Evolutionary conservation across 2,888 invertebrate genomes (phyloP), one percentile per base, ranked within the genome.

Genomic region (Lottia gigantea): DNA sequence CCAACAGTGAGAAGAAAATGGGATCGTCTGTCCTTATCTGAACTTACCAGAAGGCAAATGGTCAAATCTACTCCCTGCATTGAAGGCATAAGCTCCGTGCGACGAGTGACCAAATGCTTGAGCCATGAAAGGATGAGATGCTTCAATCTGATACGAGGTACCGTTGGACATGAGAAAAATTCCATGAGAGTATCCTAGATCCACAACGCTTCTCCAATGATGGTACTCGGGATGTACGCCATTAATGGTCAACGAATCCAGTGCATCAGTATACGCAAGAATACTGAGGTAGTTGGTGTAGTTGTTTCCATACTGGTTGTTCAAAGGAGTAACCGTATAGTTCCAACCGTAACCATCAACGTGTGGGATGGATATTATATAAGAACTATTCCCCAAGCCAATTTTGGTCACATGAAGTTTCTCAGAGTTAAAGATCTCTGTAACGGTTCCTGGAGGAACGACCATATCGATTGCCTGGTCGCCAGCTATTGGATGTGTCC

Each of bases 321-420:
- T 47, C 68, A 68, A 63, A 16, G 68, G 62, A 2, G 64, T 26
- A 2, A 68, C 46, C 1, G 68, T 68, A 46, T 62, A 63, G 49
- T 68, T 68, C 68, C 68, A 68, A n/a, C 63, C 68, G 25, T 64
- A 68, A 16, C 47, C 45, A 16, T 49, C 31, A 8, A 64, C 64
- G 25, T 49, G n/a, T 11, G 68, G 63, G 15, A 68, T 68, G 8
- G 68, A 49, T 16, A 64, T 25, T n/a, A 45, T 68, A 64, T 63
- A 68, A 2, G 68, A 63, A 6, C 63, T 26, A 19, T n/a, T 23
- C 2, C 19, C 16, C 8, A 45, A 45, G 31, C 46, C 46, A 19
- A 46, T 63, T 64, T 64, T 49, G 15, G 64, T 68, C 11, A 68
- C 68, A 46, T 46, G 63, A 26, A 68, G 25, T 8, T 62, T 49